Evolutionary conservation across 2,888 invertebrate species (phyloP).

Genomic region (Schizaphis graminum): DNA sequence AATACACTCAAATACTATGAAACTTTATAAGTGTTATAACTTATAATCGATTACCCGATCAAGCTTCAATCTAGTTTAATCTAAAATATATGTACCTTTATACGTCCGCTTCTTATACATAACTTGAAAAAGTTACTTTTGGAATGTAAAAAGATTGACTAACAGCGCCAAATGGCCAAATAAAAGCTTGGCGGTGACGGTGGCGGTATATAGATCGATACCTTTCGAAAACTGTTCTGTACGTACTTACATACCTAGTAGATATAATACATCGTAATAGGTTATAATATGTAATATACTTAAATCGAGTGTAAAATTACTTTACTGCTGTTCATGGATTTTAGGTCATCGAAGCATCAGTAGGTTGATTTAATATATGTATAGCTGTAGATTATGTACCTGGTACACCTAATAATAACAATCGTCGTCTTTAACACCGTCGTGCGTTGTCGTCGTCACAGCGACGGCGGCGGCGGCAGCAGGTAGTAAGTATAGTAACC

Average conservation of each 20-base stretch:
- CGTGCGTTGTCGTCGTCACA: background rate
- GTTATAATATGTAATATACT: background rate
- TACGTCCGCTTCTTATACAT: background rate
- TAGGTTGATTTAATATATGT: background rate
- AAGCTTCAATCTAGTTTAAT: background rate
- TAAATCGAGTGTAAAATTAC: background rate
- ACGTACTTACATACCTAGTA: background rate
- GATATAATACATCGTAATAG: background rate
- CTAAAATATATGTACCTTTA: background rate
- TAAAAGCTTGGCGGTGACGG: background rate
- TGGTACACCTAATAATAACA: background rate
- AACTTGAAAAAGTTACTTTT: background rate
- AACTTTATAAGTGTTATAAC: background rate
- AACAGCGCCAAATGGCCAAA: background rate
- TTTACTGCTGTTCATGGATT: background rate
- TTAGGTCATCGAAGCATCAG: slow-evolving; percentile 24
- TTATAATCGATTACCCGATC: background rate
- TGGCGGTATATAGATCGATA: background rate
- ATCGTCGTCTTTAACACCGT: slow-evolving; percentile 21
- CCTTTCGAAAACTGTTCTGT: background rate
- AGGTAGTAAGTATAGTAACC: slow-evolving; percentile 5
- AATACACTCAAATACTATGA: too few species aligned
- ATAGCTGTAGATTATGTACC: background rate
- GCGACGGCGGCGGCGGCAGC: background rate
- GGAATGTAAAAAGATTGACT: background rate